A percentile compares a stretch with the other conserved stretches of the same genome.
Conservation (phyloP, 2,888 invertebrate species). For the Lasioglossum pauxillum region DNA sequence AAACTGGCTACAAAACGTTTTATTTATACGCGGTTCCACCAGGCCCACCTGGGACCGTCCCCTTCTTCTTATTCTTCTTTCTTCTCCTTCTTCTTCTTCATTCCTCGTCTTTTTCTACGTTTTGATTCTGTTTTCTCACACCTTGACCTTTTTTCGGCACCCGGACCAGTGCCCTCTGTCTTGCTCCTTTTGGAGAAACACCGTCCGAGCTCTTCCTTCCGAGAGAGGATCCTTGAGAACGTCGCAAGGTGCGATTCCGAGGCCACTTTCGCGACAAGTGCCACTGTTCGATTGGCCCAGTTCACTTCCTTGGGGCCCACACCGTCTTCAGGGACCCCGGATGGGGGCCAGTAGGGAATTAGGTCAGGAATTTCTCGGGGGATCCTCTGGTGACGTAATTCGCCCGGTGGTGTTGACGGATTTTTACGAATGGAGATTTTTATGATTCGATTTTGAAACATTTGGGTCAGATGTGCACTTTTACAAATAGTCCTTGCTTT, state of each 20-base stretch:
- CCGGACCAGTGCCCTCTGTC: background rate
- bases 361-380: background rate
- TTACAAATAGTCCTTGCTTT: background rate
- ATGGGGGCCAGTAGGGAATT: background rate
- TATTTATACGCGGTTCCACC: conserved; percentile 70
- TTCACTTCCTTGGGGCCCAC: background rate
- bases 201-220: background rate
- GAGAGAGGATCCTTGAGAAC: conserved; percentile 19
- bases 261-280: conserved; percentile 73
- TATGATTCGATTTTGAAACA: background rate
- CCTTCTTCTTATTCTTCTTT: conserved; percentile 22
- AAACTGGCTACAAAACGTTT: conserved; percentile 79
- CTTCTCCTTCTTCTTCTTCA: conserved; percentile 29
- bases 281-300: conserved; percentile 51
- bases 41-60: conserved; percentile 34
- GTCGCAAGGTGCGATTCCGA: conserved; percentile 63
- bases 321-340: background rate
- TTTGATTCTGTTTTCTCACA: conserved; percentile 19
- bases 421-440: background rate
- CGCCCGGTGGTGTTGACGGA: background rate
- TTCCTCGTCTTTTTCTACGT: conserved; percentile 61
- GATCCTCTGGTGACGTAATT: background rate
- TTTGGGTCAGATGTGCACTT: background rate
- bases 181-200: background rate
- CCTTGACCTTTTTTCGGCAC: conserved; percentile 2